phyloP scores from a whole-genome alignment of 2,797 vertebrate species.

The Myiothlypis coronata region DNA sequence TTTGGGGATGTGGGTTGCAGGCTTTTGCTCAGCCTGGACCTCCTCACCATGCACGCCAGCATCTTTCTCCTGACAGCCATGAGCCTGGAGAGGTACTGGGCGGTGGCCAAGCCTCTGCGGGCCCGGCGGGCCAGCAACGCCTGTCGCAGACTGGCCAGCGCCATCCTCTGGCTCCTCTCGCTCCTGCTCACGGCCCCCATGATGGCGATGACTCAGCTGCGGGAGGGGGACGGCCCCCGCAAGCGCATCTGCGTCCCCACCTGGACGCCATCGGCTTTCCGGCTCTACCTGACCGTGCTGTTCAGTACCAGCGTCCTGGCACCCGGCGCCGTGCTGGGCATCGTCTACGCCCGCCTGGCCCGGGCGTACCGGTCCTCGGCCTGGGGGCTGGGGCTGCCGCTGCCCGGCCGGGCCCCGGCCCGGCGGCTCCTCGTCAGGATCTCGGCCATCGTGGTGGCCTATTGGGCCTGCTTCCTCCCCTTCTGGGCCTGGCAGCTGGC shows the following conservation, averaged over 20 bases:
- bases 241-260: constrained; percentile 85
- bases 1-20: constrained; percentile 85
- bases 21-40: constrained; percentile 84
- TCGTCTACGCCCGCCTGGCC: constrained; percentile 74
- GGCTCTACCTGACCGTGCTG: constrained; percentile 78
- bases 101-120: constrained; percentile 76
- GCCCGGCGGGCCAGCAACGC: constrained; percentile 56
- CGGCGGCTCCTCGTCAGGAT: constrained; percentile 78
- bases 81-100: constrained; percentile 87
- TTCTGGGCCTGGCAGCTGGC: constrained; percentile 89
- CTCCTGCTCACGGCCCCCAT: constrained; percentile 81
- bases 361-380: constrained; percentile 66
- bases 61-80: constrained; percentile 83
- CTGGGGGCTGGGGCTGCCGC: not conserved
- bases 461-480: constrained; percentile 87
- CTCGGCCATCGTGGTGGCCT: constrained; percentile 79
- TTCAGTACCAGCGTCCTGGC: constrained; percentile 80
- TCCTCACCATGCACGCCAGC: constrained; percentile 88
- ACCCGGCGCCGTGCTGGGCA: constrained; percentile 76
- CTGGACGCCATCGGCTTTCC: constrained; percentile 81
- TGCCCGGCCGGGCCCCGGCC: constrained; percentile 50
- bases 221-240: constrained; percentile 63
- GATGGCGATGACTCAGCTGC: constrained; percentile 84
- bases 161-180: constrained; percentile 72
- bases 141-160: not conserved